phyloP scores from a whole-genome alignment of 1,140 invertebrate species.

The Nymphalis io region DNA sequence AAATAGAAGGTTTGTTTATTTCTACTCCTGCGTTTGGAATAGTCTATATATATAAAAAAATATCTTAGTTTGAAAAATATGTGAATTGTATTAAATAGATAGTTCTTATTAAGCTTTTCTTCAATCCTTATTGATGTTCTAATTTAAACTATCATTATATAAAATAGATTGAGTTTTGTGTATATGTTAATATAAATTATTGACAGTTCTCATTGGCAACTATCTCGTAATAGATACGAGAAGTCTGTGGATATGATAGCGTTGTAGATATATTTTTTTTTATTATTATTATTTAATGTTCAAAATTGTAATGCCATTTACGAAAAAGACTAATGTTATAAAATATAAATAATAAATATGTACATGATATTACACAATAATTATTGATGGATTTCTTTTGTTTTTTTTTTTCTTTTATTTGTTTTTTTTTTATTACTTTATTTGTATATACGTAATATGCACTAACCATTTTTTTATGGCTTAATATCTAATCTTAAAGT shows the following conservation, averaged over 20 bases:
- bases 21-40: too few species aligned
- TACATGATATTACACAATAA: constrained; percentile 62
- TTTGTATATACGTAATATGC: neutral
- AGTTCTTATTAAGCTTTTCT: too few species aligned
- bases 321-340: constrained; percentile 75
- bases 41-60: too few species aligned
- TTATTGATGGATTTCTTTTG: constrained; percentile 53
- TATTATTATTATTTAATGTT: constrained; percentile 68
- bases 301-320: constrained; percentile 76
- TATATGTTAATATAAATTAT: neutral
- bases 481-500: too few species aligned
- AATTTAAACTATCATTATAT: constrained; percentile 1
- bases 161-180: too few species aligned
- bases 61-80: too few species aligned
- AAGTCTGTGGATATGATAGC: constrained; percentile 20
- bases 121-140: constrained; percentile 1
- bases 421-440: constrained; percentile 9
- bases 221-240: constrained; percentile 7
- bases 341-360: constrained; percentile 47
- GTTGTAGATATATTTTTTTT: constrained; percentile 50
- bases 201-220: constrained; percentile 30
- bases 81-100: too few species aligned
- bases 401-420: constrained; percentile 37
- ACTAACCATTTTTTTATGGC: too few species aligned
- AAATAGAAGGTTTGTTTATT: too few species aligned